These are phyloP conservation scores for Regulus satrapa DNA, from an alignment of 2,113 vertebrate genomes.

Conservation along the genomic window DNA sequence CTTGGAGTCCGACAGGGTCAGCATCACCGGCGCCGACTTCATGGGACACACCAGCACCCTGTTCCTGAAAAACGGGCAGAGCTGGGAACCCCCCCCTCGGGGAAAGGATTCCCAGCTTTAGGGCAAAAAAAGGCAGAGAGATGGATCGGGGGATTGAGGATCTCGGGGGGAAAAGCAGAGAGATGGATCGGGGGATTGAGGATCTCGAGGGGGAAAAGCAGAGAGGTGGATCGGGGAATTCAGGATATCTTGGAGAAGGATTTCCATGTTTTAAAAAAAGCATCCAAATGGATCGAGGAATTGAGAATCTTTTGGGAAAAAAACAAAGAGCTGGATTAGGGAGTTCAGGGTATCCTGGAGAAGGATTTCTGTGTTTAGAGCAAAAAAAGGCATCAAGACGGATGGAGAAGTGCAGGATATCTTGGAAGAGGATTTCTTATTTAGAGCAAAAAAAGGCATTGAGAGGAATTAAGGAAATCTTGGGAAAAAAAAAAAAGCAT, in stretches of 20 bases:
- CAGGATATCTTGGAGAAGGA: background rate
- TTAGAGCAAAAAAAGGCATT: no score
- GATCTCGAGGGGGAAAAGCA: no score
- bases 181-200: no score
- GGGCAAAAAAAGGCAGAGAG: background rate
- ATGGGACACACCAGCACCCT: conserved; percentile 97
- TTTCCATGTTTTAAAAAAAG: background rate
- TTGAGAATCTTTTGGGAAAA: no score
- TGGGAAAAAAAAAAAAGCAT: background rate
- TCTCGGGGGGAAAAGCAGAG: background rate
- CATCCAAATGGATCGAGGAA: background rate
- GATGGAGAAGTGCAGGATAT: background rate
- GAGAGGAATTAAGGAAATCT: no score
- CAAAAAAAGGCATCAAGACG: background rate
- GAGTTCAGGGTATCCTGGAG: background rate
- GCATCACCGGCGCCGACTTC: conserved; percentile 95
- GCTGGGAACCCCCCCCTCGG: accelerated
- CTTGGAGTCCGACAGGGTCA: conserved; percentile 93
- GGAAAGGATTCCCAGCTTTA: background rate
- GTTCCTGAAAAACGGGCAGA: conserved; percentile 75
- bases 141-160: background rate
- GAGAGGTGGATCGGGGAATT: background rate
- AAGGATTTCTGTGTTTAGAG: background rate
- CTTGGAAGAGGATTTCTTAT: background rate
- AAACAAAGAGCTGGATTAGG: no score